Evolutionary conservation across 2,113 vertebrate genomes (phyloP).

Genomic region (Amblyopsis rosae): DNA sequence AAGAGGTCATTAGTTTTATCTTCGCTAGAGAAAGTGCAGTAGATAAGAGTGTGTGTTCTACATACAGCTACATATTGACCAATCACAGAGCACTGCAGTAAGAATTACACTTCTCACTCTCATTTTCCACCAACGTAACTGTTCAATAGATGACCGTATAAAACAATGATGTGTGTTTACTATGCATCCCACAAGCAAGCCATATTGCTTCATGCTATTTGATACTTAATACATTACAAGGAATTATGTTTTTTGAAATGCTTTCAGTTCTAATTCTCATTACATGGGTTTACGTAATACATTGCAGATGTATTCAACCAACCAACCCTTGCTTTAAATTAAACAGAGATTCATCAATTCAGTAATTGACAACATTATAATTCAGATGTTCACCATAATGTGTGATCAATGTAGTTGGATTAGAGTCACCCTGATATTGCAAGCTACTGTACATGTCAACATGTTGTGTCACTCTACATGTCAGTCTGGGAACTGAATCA

Average conservation of each 20-base stretch:
- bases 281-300: neutral
- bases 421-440: no score
- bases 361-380: neutral
- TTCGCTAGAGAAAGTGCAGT: neutral
- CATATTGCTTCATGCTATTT: no score
- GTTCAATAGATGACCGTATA: neutral
- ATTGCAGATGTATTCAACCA: neutral
- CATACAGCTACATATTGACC: neutral
- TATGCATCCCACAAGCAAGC: neutral
- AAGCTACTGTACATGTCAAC: no score
- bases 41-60: conserved; percentile 19
- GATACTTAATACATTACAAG: no score
- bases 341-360: neutral
- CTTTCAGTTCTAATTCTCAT: neutral
- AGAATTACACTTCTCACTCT: neutral
- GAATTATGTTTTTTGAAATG: no score
- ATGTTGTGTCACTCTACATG: neutral
- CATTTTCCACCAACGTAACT: neutral
- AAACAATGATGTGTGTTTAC: neutral
- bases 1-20: conserved; percentile 27
- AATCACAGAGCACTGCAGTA: neutral
- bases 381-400: neutral
- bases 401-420: no score
- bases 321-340: neutral
- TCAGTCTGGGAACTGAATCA: neutral